A percentile compares a stretch with the other conserved stretches of the same genome.
These are phyloP conservation scores for Philaenus spumarius DNA, from an alignment of 1,140 invertebrate genomes.

Conservation along the genomic window DNA sequence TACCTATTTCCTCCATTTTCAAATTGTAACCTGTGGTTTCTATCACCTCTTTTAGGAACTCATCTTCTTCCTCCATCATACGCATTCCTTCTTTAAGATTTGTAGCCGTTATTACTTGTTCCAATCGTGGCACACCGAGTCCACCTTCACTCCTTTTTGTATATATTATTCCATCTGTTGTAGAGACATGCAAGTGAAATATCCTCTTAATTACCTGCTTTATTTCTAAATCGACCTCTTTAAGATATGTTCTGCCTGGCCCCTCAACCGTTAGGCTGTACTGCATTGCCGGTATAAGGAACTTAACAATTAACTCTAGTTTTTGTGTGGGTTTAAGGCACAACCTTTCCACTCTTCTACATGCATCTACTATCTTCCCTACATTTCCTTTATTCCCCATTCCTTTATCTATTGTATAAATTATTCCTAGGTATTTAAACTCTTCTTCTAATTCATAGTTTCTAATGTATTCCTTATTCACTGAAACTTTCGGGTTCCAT, in stretches of 20 bases:
- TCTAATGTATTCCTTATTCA: no score
- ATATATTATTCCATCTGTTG: constrained; percentile 13
- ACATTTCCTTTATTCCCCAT: no score
- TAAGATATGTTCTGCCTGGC: neutral
- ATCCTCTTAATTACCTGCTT: constrained; percentile 3
- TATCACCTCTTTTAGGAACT: neutral
- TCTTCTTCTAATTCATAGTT: no score
- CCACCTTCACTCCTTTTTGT: constrained; percentile 16
- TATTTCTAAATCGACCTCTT: neutral
- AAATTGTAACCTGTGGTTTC: neutral
- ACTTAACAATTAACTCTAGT: constrained; percentile 6
- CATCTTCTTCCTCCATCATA: neutral
- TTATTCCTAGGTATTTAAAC: no score
- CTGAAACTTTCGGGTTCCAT: no score
- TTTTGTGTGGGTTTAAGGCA: constrained; percentile 18
- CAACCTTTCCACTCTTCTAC: neutral
- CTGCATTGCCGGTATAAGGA: constrained; percentile 7
- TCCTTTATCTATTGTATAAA: no score
- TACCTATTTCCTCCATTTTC: neutral
- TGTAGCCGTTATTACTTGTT: neutral
- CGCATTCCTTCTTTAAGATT: neutral
- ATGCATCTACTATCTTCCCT: no score
- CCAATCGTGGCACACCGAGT: constrained; percentile 9
- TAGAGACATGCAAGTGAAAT: constrained; percentile 10
- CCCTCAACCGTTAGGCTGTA: neutral